Evolutionary conservation across 2,113 vertebrate species (phyloP).

Genomic region (Cricetomys ansorgei): DNA sequence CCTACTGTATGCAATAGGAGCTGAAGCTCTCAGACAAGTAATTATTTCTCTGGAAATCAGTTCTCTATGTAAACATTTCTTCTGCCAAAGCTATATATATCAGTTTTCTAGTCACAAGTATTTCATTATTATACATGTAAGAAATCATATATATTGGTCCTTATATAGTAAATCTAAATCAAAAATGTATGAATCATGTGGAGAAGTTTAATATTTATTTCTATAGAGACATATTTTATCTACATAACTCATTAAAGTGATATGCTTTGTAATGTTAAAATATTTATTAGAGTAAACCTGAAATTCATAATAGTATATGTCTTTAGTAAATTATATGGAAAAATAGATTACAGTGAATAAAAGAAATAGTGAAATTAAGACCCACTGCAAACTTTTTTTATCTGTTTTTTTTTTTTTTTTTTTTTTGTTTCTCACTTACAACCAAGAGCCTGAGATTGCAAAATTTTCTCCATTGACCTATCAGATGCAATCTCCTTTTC

Average conservation of each 20-base stretch:
- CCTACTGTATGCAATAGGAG: conserved; percentile 18
- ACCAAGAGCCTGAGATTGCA: not conserved
- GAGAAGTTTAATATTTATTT: not conserved
- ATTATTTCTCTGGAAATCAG: conserved; percentile 60
- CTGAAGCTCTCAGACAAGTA: conserved; percentile 20
- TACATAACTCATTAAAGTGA: not conserved
- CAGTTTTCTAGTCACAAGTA: conserved; percentile 18
- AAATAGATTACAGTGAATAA: not conserved
- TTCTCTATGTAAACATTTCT: conserved; percentile 59
- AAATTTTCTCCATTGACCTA: not conserved
- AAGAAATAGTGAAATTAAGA: not conserved
- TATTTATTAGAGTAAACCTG: not conserved
- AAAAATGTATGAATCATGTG: not conserved
- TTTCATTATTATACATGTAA: not conserved
- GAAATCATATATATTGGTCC: not conserved
- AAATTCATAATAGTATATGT: not conserved
- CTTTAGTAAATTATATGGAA: not conserved
- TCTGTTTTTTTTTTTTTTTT: not conserved
- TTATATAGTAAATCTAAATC: not conserved
- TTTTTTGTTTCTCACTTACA: not conserved
- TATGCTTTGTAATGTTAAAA: not conserved
- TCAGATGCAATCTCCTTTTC: not conserved
- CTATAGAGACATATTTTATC: not conserved
- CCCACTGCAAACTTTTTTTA: not conserved
- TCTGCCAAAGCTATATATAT: not conserved